These are phyloP conservation scores for Brachionus rubens DNA, from an alignment of 1,140 invertebrate genomes.

Conservation along the genomic window DNA sequence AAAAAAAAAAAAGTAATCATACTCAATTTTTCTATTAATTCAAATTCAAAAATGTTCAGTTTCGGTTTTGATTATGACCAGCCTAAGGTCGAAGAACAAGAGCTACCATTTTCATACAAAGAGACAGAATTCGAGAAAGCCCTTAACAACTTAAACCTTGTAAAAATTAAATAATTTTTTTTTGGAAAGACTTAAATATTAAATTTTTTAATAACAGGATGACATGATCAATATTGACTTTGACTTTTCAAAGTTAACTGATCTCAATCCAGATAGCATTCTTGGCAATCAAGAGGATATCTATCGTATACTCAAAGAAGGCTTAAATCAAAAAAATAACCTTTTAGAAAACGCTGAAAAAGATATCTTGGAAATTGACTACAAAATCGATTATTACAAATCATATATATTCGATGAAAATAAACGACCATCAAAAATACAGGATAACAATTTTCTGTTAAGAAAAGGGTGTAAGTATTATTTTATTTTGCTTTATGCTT, in stretches of 20 bases:
- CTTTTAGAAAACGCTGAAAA: constrained; percentile 13
- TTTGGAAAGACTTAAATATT: background rate
- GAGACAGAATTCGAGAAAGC: constrained; percentile 2
- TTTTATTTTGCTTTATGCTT: background rate
- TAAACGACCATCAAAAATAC: constrained; percentile 6
- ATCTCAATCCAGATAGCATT: constrained; percentile 7
- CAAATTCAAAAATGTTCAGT: constrained; percentile 1
- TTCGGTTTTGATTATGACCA: background rate
- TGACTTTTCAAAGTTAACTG: background rate
- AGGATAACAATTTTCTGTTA: background rate
- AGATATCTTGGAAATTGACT: constrained; percentile 6
- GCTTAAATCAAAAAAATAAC: background rate
- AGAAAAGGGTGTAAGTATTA: constrained; percentile 40
- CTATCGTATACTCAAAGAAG: constrained; percentile 1
- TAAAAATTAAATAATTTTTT: background rate
- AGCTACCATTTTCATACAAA: background rate
- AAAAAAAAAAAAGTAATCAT: too few relatives aligned
- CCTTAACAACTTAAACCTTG: background rate
- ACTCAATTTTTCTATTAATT: too few relatives aligned
- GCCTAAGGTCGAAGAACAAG: background rate
- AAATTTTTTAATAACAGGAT: background rate
- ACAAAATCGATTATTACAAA: constrained; percentile 19
- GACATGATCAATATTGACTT: background rate
- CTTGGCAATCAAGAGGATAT: background rate
- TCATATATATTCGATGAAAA: background rate